Evolutionary conservation across 2,888 invertebrate genomes (phyloP), one percentile per base, ranked within the genome.

Genomic region (Cecidostiba fungosa): DNA sequence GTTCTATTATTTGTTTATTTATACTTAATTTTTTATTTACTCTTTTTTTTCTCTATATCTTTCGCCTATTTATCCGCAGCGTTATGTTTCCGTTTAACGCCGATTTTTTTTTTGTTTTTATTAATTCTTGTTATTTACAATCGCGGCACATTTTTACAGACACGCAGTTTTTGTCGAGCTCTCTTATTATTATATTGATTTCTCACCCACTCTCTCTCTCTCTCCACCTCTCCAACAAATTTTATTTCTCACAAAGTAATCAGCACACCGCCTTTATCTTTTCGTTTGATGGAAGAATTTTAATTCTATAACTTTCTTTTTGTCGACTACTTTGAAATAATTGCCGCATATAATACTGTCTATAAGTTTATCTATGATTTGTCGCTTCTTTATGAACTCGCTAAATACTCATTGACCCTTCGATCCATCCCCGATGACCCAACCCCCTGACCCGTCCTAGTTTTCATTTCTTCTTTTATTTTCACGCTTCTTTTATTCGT

Each of bases 401-500:
- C 82, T 23, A 59, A 39, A 29, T 77, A 54, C 23, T 82, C 73
- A 36, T 74, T 81, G 62, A 39, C 14, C 43, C 43, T 26, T 16
- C 39, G 12, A 19, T 32, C n/a, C 70, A 54, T 16, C 19, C 32
- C 6, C 73, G 4, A 29, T 50, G 29, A 66, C 14, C 12, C 12
- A 50, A 16, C 69, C 77, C 29, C 62, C 26, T 72, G 6, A 10
- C 59, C 69, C 14, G 14, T 86, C 77, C 85, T 26, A 29, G 19
- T 82, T 83, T 86, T 85, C 85, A 87, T 70, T 66, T 85, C 62
- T 47, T 85, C 85, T 86, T 66, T 66, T 85, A 54, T 59, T 66
- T 84, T 88, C 76, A 81, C 87, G 88, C 87, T 90, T 88, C 87
- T 86, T 89, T 86, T 83, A 69, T 84, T 83, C 88, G 82, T 83